phyloP scores from a whole-genome alignment of 2,797 vertebrate species.

The Acanthornis magna region DNA sequence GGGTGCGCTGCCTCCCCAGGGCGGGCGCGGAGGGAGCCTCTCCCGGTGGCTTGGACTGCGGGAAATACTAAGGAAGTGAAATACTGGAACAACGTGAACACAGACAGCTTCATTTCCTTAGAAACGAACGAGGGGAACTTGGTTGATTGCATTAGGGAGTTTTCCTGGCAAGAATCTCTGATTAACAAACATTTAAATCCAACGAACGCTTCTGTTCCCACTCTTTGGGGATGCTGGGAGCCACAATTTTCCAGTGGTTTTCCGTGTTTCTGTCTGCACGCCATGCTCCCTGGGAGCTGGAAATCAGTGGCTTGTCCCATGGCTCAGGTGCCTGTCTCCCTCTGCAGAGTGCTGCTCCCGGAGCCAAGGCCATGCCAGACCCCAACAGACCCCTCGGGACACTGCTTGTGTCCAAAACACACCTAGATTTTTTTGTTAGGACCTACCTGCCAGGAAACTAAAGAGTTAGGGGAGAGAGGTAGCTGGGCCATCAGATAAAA shows the following conservation, averaged over 20 bases:
- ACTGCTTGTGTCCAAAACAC: neutral
- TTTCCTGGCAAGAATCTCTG: neutral
- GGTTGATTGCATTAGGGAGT: neutral
- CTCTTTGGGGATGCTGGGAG: fast-evolving
- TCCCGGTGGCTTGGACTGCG: fast-evolving
- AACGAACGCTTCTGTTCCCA: neutral
- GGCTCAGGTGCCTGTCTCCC: neutral
- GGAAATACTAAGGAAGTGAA: neutral
- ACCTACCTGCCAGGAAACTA: neutral
- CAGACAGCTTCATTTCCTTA: neutral
- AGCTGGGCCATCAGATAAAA: neutral
- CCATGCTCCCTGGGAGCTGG: neutral
- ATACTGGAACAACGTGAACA: fast-evolving
- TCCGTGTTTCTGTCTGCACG: neutral
- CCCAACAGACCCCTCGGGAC: fast-evolving
- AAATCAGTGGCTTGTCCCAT: neutral
- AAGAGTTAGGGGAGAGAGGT: neutral
- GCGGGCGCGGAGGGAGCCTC: neutral
- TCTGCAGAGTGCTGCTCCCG: neutral
- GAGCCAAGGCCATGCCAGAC: neutral
- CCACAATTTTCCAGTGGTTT: neutral
- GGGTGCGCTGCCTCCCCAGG: neutral
- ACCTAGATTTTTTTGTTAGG: fast-evolving
- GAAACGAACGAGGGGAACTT: neutral
- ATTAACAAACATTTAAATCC: neutral